phyloP scores from a whole-genome alignment of 2,113 vertebrate genomes.

The Promerops cafer region DNA sequence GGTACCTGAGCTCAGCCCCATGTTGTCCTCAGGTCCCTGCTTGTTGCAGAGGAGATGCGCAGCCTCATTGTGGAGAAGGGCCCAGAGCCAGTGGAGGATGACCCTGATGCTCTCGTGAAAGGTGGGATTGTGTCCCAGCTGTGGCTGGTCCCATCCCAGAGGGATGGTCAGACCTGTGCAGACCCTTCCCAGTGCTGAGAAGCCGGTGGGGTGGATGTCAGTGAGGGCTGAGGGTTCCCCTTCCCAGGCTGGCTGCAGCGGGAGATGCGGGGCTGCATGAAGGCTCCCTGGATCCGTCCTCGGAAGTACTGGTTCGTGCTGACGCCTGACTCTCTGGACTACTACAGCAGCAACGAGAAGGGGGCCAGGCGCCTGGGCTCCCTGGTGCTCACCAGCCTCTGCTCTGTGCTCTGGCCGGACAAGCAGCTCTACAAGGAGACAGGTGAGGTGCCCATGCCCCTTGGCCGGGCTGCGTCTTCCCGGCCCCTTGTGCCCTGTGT shows the following conservation, averaged over 20 bases:
- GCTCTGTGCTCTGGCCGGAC: conserved; percentile 92
- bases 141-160: neutral
- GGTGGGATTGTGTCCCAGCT: conserved; percentile 63
- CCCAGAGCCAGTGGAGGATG: conserved; percentile 78
- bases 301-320: conserved; percentile 94
- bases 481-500: rapidly evolving
- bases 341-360: conserved; percentile 85
- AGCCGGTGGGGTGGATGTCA: rapidly evolving
- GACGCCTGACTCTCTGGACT: conserved; percentile 89
- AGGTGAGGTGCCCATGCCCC: conserved; percentile 62
- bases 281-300: conserved; percentile 84
- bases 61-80: conserved; percentile 87
- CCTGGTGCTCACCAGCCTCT: conserved; percentile 92
- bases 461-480: rapidly evolving
- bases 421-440: conserved; percentile 92
- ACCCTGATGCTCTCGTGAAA: conserved; percentile 84
- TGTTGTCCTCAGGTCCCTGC: conserved; percentile 67
- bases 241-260: conserved; percentile 88
- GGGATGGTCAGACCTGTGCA: neutral
- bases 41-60: conserved; percentile 84
- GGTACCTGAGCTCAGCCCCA: neutral
- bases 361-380: conserved; percentile 84
- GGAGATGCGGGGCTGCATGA: conserved; percentile 78
- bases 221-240: neutral
- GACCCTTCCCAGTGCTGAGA: neutral